Percentiles rank a stretch among this genome's conserved stretches.
These are phyloP conservation scores for Mobula birostris DNA, from an alignment of 2,113 vertebrate genomes.

Conservation along the genomic window DNA sequence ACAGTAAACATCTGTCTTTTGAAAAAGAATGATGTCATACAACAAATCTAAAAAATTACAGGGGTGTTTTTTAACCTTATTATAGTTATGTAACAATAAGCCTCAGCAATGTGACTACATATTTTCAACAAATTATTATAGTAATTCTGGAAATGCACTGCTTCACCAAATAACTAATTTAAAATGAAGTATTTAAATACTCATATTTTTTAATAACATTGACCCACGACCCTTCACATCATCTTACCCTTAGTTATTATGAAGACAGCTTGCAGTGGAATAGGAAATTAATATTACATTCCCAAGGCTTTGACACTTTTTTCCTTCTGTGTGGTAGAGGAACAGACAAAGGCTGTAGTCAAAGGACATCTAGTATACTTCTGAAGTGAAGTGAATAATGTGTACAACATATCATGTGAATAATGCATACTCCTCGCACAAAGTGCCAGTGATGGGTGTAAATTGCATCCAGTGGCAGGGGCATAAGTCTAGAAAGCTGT, in stretches of 20 bases:
- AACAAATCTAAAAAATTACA: constrained; percentile 3
- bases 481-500: neutral
- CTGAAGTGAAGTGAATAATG: too few relatives aligned
- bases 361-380: neutral
- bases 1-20: constrained; percentile 24
- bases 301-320: neutral
- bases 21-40: constrained; percentile 33
- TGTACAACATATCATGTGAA: neutral
- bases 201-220: neutral
- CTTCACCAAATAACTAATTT: neutral
- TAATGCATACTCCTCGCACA: neutral
- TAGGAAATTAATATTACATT: neutral
- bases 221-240: neutral
- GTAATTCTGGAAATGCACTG: neutral
- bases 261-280: neutral
- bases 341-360: neutral
- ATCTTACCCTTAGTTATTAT: neutral
- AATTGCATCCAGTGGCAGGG: neutral
- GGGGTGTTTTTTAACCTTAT: constrained; percentile 21
- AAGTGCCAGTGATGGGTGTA: neutral
- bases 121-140: neutral
- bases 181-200: neutral
- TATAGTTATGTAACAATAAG: neutral
- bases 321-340: neutral
- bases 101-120: neutral